Evolutionary conservation across 2,113 vertebrate genomes (phyloP), one percentile per base, ranked within the genome.

Genomic region (Saccopteryx leptura): DNA sequence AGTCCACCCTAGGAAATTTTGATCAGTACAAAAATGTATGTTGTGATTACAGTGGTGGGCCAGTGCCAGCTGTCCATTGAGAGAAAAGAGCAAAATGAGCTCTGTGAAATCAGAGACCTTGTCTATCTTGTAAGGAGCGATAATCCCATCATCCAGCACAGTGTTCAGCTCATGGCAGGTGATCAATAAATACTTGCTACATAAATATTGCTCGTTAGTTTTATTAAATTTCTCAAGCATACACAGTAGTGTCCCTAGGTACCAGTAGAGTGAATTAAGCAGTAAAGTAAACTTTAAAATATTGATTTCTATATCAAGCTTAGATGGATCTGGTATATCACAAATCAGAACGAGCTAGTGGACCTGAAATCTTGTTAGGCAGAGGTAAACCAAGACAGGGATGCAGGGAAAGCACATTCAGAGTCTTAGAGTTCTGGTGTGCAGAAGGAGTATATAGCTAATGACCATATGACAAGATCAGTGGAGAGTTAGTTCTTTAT

Each of bases 181-280:
- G 1, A 58, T 61, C 52, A 56, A 9, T 46, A 76, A 58, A 52
- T 68, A 60, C 61, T 50, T 76, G 15, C n/a, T 48, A 9, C 75
- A 48, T 48, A 33, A 81, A 50, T 90, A 33, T 58, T 71, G n/a
- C 11, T 87, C 48, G 63, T 58, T 83, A 46, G 4, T 87, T 90
- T 81, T 24, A 54, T 90, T 69, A 90, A 93, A 86, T 50, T 58
- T 93, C 68, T 90, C n/a, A 63, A 39, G 46, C 52, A 68, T 80
- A 72, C 52, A 92, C 8, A 18, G 10, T 58, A 56, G 46, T 76
- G 4, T 52, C 26, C 14, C 14, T 31, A 48, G 39, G 24, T 85
- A 61, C 24, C 14, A 71, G 14, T 15, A 81, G 24, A 82, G 13
- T 94, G 8, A 87, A 88, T 50, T 81, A 48, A 81, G 86, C 66